Evolutionary conservation across 2,113 vertebrate genomes (phyloP).

Genomic region (Ctenodactylus gundi): DNA sequence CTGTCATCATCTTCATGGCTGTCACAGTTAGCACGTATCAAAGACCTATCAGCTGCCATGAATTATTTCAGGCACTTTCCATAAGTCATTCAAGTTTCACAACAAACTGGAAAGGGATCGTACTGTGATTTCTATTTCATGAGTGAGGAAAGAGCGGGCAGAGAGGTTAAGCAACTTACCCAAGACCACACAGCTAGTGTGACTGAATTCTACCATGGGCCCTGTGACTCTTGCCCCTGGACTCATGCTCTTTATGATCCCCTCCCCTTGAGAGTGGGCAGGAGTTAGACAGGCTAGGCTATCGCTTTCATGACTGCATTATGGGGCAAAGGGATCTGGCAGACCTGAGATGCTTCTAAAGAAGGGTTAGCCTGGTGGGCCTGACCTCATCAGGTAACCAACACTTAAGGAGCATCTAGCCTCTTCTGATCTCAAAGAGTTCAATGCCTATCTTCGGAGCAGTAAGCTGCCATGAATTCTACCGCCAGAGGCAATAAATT

Average conservation of each 20-base stretch:
- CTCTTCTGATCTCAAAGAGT: not conserved
- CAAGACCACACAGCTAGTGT: not conserved
- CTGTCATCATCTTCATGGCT: not conserved
- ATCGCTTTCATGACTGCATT: not conserved
- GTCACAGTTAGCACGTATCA: not conserved
- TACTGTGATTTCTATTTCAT: not conserved
- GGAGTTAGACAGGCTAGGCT: not conserved
- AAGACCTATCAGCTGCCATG: not conserved
- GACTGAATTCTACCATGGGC: not conserved
- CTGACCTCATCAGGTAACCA: not conserved
- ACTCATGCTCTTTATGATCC: not conserved
- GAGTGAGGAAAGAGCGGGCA: not conserved
- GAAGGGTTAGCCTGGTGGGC: not conserved
- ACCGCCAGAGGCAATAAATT: not conserved
- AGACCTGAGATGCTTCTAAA: not conserved
- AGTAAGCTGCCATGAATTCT: not conserved
- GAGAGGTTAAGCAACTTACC: constrained; percentile 1
- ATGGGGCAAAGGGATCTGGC: not conserved
- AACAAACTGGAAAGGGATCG: not conserved
- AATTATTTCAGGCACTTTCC: not conserved
- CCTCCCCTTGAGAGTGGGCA: not conserved
- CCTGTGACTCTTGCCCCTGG: not conserved
- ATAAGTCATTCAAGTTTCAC: not conserved
- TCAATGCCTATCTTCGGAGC: not conserved
- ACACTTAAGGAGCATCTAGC: not conserved